Conservation (phyloP, 2,797 vertebrate genomes). For the Melanotaenia pygmaea region DNA sequence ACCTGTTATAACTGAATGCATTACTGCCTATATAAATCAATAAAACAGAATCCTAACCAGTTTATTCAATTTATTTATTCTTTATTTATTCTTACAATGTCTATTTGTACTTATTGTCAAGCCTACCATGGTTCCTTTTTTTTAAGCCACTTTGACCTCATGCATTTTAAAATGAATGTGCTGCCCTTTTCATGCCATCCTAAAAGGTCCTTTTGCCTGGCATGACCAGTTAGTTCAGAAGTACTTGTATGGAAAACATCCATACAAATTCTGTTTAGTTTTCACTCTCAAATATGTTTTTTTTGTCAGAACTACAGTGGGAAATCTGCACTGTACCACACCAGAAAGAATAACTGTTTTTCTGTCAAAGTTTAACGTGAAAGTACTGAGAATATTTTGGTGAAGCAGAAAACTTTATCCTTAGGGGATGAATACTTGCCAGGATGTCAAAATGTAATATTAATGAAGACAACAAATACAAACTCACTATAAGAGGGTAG, state of each 20-base stretch:
- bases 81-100: too few species aligned
- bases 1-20: conserved; percentile 22
- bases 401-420: conserved; percentile 36
- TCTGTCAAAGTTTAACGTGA: conserved; percentile 34
- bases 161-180: neutral
- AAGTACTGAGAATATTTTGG: conserved; percentile 32
- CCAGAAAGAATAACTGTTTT: conserved; percentile 9
- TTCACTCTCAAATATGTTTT: neutral
- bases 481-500: conserved; percentile 27
- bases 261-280: neutral
- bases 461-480: conserved; percentile 65
- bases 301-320: neutral
- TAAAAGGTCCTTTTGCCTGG: neutral
- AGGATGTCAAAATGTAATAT: conserved; percentile 62
- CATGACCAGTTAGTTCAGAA: conserved; percentile 22
- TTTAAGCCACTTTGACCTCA: too few species aligned
- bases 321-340: conserved; percentile 12
- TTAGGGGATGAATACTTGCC: conserved; percentile 36
- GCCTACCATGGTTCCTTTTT: too few species aligned
- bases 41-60: neutral
- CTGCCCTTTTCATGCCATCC: neutral
- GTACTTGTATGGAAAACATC: conserved; percentile 17
- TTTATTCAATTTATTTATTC: neutral
- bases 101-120: too few species aligned
- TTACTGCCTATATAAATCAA: neutral